Base-by-base conservation (phyloP, 2,113 vertebrate genomes). In the Phasianus colchicus region DNA sequence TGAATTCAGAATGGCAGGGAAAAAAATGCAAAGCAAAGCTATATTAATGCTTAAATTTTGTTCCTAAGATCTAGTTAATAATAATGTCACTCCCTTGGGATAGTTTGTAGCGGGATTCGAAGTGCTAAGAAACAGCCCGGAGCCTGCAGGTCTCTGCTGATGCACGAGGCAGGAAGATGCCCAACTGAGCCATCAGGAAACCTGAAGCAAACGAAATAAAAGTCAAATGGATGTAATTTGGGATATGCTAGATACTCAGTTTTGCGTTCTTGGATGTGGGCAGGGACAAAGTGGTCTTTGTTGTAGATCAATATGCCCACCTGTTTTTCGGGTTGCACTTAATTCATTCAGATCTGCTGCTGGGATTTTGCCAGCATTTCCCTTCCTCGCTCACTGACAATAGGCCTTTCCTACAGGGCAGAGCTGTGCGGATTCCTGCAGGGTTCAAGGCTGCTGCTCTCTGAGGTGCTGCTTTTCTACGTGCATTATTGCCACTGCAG, bases 401-500 rank as follows among this genome's bases (percentile, higher is more conserved):
- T 86, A 74, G 29, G 20, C 20, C 42, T 80, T 87, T 95, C 67
- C 78, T 87, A 47, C 71, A 65, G 73, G 38, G 30, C 48, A 76
- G 64, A 70, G 86, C 45, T 64, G 21, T 67, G 34, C 25, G 63
- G 69, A n/a, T 90, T 81, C 80, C 65, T 88, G 55, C 42, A 52
- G 38, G 10, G 65, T 73, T 91, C 72, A 91, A 87, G 87, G 67
- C 64, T 84, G 34, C 20, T 54, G 27, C 5, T 63, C 6, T 66
- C 45, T 60, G 60, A 89, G 48, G 83, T 50, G 50, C 27, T 61
- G 86, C n/a, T 57, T 84, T 50, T 69, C 76, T 57, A 4, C 0
- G 1, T 43, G 54, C 0, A 0, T 19, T 76, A 0, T 13, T 76
- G 30, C 24, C 36, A 3, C 61, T 65, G 43, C 24, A 63, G 2